A percentile compares a stretch with the other conserved stretches of the same genome.
These are phyloP conservation scores for Sitobion miscanthi DNA, from an alignment of 1,140 invertebrate species.

Conservation along the genomic window DNA sequence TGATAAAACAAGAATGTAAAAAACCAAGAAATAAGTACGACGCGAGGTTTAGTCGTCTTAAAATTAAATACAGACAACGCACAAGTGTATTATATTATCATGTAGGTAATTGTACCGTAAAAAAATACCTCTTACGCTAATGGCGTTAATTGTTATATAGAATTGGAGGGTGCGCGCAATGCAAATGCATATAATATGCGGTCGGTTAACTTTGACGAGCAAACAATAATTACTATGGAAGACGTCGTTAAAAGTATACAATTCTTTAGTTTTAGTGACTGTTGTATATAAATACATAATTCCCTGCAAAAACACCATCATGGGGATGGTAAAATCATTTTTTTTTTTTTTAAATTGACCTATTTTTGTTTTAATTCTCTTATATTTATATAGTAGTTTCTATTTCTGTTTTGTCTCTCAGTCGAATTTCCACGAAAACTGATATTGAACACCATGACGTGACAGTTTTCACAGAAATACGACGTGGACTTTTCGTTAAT, in stretches of 20 bases:
- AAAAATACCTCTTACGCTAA: background rate
- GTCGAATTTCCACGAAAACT: background rate
- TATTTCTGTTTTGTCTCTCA: constrained; percentile 1
- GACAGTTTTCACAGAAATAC: background rate
- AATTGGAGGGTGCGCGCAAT: background rate
- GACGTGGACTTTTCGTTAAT: background rate
- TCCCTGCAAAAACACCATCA: background rate
- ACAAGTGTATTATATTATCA: background rate
- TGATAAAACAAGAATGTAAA: background rate
- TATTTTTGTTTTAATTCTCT: background rate
- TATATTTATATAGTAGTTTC: background rate
- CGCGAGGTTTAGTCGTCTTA: background rate
- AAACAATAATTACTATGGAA: background rate
- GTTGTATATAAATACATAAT: background rate
- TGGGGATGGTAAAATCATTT: background rate
- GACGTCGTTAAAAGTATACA: background rate
- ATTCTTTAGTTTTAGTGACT: background rate
- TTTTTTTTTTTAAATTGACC: constrained; percentile 24
- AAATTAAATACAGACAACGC: background rate
- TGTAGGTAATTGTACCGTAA: too few species aligned
- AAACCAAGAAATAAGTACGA: too few species aligned
- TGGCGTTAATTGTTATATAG: background rate
- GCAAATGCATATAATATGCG: background rate
- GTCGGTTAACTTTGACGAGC: background rate
- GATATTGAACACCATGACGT: background rate